These are phyloP conservation scores for Emydocephalus ijimae DNA, from an alignment of 2,113 vertebrate species.

Conservation along the genomic window DNA sequence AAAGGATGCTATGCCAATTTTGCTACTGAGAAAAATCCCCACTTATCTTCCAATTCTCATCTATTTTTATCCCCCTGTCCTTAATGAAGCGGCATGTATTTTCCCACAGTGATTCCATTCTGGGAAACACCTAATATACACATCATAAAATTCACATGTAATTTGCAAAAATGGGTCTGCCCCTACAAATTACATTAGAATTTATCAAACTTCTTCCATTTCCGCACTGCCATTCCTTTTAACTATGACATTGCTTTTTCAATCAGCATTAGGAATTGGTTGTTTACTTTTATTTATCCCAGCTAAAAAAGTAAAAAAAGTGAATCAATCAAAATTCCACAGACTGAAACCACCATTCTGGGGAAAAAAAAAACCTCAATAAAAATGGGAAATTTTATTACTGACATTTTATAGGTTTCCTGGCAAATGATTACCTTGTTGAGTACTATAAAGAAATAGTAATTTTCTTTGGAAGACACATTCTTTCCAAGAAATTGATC, in stretches of 20 bases:
- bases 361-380: neutral
- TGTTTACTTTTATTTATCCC: neutral
- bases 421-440: neutral
- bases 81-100: neutral
- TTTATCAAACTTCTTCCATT: neutral
- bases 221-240: neutral
- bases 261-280: neutral
- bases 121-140: neutral
- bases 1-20: neutral
- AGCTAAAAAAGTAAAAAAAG: neutral
- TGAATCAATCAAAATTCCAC: neutral
- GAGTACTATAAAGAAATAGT: neutral
- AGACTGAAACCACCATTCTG: neutral
- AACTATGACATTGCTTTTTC: neutral
- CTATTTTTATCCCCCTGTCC: neutral
- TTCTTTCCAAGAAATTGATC: neutral
- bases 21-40: neutral
- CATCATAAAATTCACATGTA: neutral
- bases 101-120: neutral
- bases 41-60: neutral
- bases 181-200: neutral
- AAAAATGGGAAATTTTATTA: neutral
- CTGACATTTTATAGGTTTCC: neutral
- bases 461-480: neutral
- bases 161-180: neutral